Percentiles rank a stretch among this genome's conserved stretches.
Evolutionary conservation across 1,140 invertebrate species (phyloP).

Genomic region (Brachionus koreanus): DNA sequence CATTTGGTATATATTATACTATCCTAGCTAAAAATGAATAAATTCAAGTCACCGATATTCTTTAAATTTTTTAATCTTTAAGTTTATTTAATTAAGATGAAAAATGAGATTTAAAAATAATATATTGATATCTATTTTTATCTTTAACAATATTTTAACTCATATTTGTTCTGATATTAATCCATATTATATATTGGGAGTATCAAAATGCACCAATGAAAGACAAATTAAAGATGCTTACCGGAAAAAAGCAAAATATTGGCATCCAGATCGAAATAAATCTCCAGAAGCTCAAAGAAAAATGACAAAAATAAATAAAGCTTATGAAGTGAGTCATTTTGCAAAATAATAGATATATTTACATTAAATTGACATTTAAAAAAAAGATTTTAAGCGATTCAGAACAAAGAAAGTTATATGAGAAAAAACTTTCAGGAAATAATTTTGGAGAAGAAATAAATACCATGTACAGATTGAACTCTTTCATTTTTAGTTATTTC

Average conservation of each 20-base stretch:
- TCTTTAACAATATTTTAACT: too few relatives aligned
- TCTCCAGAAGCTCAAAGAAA: constrained; percentile 64
- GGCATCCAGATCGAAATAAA: constrained; percentile 99
- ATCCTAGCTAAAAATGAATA: too few relatives aligned
- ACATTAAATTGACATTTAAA: background rate
- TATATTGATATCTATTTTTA: too few relatives aligned
- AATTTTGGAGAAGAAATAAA: constrained; percentile 73
- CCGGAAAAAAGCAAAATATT: constrained; percentile 80
- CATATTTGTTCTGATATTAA: constrained; percentile 46
- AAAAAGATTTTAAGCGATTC: constrained; percentile 73
- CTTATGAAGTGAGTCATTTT: constrained; percentile 94
- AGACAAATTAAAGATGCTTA: constrained; percentile 83
- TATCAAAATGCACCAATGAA: constrained; percentile 68
- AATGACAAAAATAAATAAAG: constrained; percentile 96
- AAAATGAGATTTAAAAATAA: too few relatives aligned
- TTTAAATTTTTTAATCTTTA: too few relatives aligned
- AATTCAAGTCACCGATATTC: too few relatives aligned
- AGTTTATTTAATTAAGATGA: too few relatives aligned
- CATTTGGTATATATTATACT: too few relatives aligned
- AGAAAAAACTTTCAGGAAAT: constrained; percentile 67
- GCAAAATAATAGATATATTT: too few relatives aligned
- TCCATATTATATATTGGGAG: constrained; percentile 78
- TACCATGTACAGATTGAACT: too few relatives aligned
- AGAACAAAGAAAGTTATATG: constrained; percentile 76
- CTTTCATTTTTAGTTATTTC: background rate